These are phyloP conservation scores for Macropis europaea DNA, from an alignment of 2,888 invertebrate species.

Conservation along the genomic window DNA sequence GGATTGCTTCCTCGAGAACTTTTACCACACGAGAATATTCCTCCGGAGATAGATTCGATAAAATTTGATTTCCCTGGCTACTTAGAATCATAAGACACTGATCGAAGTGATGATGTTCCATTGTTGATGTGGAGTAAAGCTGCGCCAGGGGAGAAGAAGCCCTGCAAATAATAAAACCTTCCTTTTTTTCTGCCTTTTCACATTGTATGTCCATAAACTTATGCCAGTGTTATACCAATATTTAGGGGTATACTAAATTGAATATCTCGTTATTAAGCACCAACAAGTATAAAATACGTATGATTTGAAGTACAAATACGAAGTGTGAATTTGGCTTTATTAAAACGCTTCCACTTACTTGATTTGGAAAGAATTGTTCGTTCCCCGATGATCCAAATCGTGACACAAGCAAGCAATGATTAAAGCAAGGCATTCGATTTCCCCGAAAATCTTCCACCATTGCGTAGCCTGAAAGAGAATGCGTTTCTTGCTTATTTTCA, in stretches of 20 bases:
- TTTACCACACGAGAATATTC: conserved; percentile 95
- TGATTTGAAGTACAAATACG: no score
- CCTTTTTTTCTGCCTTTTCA: background rate
- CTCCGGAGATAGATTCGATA: conserved; percentile 92
- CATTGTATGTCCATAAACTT: no score
- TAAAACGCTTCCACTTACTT: conserved; percentile 86
- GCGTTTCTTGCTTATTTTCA: background rate
- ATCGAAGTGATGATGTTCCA: conserved; percentile 99
- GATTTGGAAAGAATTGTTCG: conserved; percentile 98
- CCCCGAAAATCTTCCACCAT: conserved; percentile 96
- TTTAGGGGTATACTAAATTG: no score
- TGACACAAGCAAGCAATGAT: conserved; percentile 97
- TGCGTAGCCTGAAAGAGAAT: conserved; percentile 87
- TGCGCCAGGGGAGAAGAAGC: conserved; percentile 95
- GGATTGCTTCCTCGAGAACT: conserved; percentile 95
- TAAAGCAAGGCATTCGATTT: conserved; percentile 93
- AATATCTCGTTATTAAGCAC: no score
- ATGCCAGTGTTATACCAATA: no score
- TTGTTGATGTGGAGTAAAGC: conserved; percentile 95
- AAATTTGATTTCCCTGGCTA: conserved; percentile 96
- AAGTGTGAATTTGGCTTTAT: no score
- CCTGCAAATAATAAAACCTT: conserved; percentile 81
- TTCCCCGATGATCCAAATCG: conserved; percentile 97
- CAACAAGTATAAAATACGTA: background rate
- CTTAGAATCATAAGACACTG: conserved; percentile 98